A percentile compares a stretch with the other conserved stretches of the same genome.
Conservation (phyloP, 1,140 invertebrate species). For the Leptopilina clavipes region DNA sequence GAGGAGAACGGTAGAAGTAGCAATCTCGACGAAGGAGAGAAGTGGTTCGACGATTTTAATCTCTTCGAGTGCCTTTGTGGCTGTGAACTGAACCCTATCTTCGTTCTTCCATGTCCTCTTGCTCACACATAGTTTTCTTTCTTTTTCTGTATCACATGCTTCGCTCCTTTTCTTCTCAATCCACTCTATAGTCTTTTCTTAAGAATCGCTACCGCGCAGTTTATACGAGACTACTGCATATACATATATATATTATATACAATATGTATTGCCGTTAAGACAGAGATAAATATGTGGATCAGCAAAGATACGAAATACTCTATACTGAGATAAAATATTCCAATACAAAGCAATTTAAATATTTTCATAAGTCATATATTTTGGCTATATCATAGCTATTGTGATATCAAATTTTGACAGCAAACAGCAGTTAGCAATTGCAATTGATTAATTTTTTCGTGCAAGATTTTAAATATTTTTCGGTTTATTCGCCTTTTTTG, state of each 20-base stretch:
- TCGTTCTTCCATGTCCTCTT: constrained; percentile 36
- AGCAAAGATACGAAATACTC: background rate
- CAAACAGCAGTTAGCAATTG: no score
- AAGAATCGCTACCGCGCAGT: constrained; percentile 1
- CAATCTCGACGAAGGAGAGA: constrained; percentile 40
- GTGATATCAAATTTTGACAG: no score
- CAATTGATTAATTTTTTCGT: no score
- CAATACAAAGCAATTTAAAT: background rate
- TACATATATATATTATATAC: no score
- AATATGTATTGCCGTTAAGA: no score
- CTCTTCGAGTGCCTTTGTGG: constrained; percentile 56
- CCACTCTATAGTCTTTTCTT: background rate
- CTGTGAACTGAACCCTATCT: constrained; percentile 52
- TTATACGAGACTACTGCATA: background rate
- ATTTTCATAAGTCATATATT: no score
- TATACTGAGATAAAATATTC: background rate
- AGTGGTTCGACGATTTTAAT: constrained; percentile 66
- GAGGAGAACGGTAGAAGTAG: background rate
- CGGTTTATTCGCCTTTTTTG: no score
- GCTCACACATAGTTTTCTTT: constrained; percentile 36
- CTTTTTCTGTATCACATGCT: constrained; percentile 23
- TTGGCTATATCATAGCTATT: no score
- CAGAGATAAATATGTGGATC: constrained; percentile 4
- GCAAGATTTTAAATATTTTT: no score
- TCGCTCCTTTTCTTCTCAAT: constrained; percentile 39